Base-by-base conservation (phyloP, 2,113 vertebrate genomes). In the Clupea harengus region DNA sequence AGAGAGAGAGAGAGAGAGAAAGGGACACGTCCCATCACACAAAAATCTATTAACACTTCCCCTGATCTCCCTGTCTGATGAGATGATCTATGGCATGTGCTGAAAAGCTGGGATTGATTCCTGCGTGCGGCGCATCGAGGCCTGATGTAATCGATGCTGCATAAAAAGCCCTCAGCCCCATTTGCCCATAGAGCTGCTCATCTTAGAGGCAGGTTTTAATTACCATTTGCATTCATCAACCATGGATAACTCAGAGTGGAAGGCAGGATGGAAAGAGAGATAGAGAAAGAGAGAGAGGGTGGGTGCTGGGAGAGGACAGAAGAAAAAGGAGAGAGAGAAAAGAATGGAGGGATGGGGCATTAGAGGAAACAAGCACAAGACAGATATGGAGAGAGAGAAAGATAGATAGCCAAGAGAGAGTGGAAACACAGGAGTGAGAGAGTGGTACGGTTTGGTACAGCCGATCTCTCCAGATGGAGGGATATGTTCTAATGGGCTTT, bases 191-290 rank as follows among this genome's bases (percentile, higher is more conserved):
- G 32, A 75, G 67, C 32, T 28, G 9, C 67, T 75, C 67, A 75
- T 75, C 32, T 75, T 75, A 75, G 28, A 75, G 13, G 67, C 67
- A 39, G n/a, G 67, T 75, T 75, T 39, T 75, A 75, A 75, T 75
- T 75, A 75, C 28, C 67, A 75, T 13, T 39, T 75, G 28, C 28
- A 75, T 75, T 75, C 25, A 75, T 32, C 25, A 75, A 39, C 67
- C 67, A 75, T 28, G 67, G 28, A 75, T 28, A 28, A 75, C 11
- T 28, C 64, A 28, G n/a, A 28, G n/a, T 6, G 64, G 64, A 72
- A 32, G 64, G 13, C 2, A 72, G 64, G 64, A 72, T 25, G 64
- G 64, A 28, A 6, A 25, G n/a, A 72, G 6, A 6, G n/a, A 1
- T 3, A 67, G 60, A 67, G 60, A 25, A n/a, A 13, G 25, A 28